Evolutionary conservation across 2,797 vertebrate genomes (phyloP).

Genomic region (Protonibea diacanthus): DNA sequence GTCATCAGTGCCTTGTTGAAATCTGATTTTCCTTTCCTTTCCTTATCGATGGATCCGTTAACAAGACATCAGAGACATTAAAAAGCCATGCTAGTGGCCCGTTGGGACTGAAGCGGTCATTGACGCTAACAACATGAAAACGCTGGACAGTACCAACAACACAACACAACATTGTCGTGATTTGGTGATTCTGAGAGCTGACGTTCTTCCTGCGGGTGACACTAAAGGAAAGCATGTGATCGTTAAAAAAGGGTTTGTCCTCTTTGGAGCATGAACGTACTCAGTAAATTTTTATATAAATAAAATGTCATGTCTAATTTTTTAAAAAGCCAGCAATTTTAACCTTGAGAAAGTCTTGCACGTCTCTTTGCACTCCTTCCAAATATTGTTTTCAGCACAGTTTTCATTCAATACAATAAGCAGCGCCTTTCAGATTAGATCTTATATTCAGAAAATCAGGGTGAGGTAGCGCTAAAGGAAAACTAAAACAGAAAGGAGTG

Average conservation of each 20-base stretch:
- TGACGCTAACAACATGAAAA: not conserved
- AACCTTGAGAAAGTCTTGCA: not conserved
- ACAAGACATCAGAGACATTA: conserved; percentile 1
- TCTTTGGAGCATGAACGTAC: not conserved
- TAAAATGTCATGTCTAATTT: not conserved
- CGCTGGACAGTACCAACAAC: not conserved
- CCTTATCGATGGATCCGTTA: not conserved
- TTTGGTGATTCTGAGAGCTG: not conserved
- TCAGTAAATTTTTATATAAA: too few species aligned
- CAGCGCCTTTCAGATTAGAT: not conserved
- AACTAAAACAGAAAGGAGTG: not conserved
- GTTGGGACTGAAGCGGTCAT: not conserved
- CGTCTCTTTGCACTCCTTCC: too few species aligned
- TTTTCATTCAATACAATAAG: not conserved
- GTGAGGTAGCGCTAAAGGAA: not conserved
- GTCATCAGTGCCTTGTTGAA: not conserved
- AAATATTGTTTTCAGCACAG: not conserved
- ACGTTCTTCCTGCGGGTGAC: not conserved
- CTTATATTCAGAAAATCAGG: not conserved
- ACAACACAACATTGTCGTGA: not conserved
- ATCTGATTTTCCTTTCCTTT: conserved; percentile 1
- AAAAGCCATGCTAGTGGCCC: not conserved
- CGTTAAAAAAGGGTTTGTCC: not conserved
- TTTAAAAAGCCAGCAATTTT: not conserved
- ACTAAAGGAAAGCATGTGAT: not conserved